Conservation (phyloP, 2,797 vertebrate species). For the Poeciliopsis presidionis region DNA sequence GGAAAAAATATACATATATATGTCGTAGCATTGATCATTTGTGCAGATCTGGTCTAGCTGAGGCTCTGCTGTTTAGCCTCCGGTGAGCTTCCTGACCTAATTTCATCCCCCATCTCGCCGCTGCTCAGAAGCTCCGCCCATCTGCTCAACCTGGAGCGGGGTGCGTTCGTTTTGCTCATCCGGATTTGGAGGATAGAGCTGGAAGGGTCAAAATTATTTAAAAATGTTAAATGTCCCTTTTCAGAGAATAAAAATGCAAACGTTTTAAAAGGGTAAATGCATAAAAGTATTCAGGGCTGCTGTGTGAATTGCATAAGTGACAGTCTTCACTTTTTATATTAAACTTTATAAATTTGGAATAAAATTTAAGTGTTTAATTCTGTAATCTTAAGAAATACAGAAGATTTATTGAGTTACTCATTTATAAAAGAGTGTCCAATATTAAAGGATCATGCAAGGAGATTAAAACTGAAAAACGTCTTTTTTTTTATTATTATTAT, state of each 20-base stretch:
- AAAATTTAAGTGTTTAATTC: no score
- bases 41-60: background rate
- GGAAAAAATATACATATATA: background rate
- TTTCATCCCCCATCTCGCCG: conserved; percentile 48
- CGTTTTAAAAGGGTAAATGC: background rate
- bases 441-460: background rate
- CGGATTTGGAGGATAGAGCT: background rate
- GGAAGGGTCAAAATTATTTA: background rate
- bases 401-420: background rate
- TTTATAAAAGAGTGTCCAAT: background rate
- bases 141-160: conserved; percentile 47
- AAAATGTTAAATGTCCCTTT: background rate
- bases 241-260: background rate
- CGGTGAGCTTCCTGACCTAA: conserved; percentile 46
- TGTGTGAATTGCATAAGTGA: background rate
- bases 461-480: background rate
- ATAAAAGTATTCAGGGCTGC: background rate
- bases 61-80: background rate
- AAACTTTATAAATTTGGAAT: background rate
- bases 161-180: conserved; percentile 45
- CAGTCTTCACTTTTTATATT: background rate
- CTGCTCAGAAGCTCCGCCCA: conserved; percentile 29
- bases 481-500: background rate
- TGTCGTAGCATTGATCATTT: background rate
- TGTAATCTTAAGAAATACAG: background rate